phyloP scores from a whole-genome alignment of 2,888 invertebrate species.

The Trissonchulus sp. region DNA sequence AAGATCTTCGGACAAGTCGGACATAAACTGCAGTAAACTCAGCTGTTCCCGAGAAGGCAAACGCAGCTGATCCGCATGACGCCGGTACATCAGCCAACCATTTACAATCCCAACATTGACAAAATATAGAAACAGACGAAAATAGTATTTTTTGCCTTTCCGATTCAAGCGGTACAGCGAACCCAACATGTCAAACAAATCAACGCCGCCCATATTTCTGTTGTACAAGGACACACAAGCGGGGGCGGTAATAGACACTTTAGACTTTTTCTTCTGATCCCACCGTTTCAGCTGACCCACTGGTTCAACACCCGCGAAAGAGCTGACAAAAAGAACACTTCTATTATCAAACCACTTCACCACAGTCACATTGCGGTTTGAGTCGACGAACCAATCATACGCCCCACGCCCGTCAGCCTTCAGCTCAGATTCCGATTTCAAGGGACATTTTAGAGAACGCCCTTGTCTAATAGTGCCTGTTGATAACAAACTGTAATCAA shows the following conservation, averaged over 20 bases:
- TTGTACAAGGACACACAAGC: constrained; percentile 35
- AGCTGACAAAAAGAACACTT: constrained; percentile 43
- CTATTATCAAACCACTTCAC: constrained; percentile 44
- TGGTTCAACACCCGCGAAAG: constrained; percentile 40
- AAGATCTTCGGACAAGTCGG: not conserved
- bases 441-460: not conserved
- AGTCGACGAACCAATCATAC: not conserved
- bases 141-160: constrained; percentile 17
- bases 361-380: constrained; percentile 35
- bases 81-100: constrained; percentile 12
- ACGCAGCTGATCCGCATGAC: not conserved
- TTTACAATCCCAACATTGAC: not conserved
- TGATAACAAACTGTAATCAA: not conserved
- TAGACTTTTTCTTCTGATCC: constrained; percentile 31
- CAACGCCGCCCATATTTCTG: constrained; percentile 46
- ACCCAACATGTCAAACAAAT: constrained; percentile 45
- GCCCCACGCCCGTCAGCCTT: not conserved
- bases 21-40: not conserved
- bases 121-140: constrained; percentile 16
- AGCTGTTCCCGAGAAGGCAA: not conserved
- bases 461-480: not conserved
- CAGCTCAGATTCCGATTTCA: not conserved
- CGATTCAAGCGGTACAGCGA: constrained; percentile 4
- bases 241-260: constrained; percentile 24
- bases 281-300: constrained; percentile 40